Evolutionary conservation across 92 coral and sea anemone species (phyloP), one percentile per base, ranked within the genome.

Genomic region (Parazoanthus swiftii): DNA sequence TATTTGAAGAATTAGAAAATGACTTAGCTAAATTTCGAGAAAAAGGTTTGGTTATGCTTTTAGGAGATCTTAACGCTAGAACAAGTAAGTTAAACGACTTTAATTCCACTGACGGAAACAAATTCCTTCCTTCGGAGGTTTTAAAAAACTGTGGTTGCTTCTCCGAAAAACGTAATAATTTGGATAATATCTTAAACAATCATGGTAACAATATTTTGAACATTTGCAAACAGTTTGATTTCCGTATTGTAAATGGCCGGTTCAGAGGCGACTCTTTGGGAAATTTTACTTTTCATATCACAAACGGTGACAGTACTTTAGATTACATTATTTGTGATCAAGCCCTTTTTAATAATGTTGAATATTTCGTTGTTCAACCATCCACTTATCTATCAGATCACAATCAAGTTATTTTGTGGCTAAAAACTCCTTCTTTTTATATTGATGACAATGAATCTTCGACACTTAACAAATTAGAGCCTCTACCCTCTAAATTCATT

Each of bases 221-320:
- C 14, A 50, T 86, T 39, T 86, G 89, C 68, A 86, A 86, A 86
- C 65, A 44, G 63, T 75, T 86, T n/a, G 89, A 86, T 76, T 48
- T 86, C 26, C 84, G 89, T 25, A 86, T 86, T 86, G 67, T 86
- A n/a, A 72, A 85, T 72, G 80, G 88, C 65, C 68, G 88, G 38
- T 74, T 76, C 44, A 85, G 88, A 71, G 88, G 88, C 35, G 88
- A 85, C 48, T 85, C 88, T 56, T 76, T 85, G 46, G 88, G 88
- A 42, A 85, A 76, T 48, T 70, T 85, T 85, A 85, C 88, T 71
- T 85, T 59, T 85, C 79, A 74, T 71, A 44, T 42, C 79, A 50
- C 76, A 46, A 70, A 46, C 20, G 88, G 88, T 85, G 88, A 68
- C 46, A 85, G 88, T 58, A 85, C 88, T 85, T 70, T 72, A 59